Evolutionary conservation across 1,140 invertebrate genomes (phyloP).

Genomic region (Oncopodura yosiiana): DNA sequence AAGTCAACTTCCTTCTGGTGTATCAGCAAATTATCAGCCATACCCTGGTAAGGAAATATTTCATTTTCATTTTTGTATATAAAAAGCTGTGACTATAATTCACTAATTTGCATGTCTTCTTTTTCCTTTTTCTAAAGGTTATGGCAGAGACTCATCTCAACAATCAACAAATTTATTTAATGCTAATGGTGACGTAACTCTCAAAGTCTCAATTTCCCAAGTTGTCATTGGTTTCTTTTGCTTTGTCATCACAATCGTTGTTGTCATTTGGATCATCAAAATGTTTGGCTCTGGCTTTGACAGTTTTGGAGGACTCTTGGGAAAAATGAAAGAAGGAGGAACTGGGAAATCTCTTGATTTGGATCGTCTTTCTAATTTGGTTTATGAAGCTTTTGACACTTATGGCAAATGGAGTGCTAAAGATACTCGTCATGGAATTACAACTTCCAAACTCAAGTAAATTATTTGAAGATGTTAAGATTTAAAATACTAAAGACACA

Average conservation of each 20-base stretch:
- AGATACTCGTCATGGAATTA: background rate
- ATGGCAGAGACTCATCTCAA: too few relatives aligned
- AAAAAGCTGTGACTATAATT: too few relatives aligned
- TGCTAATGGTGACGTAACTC: conserved; percentile 15
- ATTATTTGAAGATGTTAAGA: too few relatives aligned
- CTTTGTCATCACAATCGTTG: background rate
- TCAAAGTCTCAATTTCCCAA: conserved; percentile 26
- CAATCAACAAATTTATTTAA: conserved; percentile 9
- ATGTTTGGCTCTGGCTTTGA: conserved; percentile 9
- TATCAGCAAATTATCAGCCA: too few relatives aligned
- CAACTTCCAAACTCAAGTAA: background rate
- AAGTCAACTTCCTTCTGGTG: too few relatives aligned
- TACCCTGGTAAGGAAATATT: too few relatives aligned
- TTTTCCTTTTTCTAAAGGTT: too few relatives aligned
- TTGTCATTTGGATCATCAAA: conserved; percentile 13
- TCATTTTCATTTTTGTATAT: too few relatives aligned
- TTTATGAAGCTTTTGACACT: conserved; percentile 28
- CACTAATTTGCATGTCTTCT: too few relatives aligned
- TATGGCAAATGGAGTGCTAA: conserved; percentile 25
- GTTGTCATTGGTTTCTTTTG: conserved; percentile 23
- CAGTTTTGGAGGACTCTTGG: conserved; percentile 13
- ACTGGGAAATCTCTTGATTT: conserved; percentile 26
- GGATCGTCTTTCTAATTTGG: conserved; percentile 25
- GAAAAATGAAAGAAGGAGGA: conserved; percentile 10
- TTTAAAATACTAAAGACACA: too few relatives aligned